Evolutionary conservation across 1,140 invertebrate genomes (phyloP), one percentile per base, ranked within the genome.

Genomic region (Drosophila oshimai): DNA sequence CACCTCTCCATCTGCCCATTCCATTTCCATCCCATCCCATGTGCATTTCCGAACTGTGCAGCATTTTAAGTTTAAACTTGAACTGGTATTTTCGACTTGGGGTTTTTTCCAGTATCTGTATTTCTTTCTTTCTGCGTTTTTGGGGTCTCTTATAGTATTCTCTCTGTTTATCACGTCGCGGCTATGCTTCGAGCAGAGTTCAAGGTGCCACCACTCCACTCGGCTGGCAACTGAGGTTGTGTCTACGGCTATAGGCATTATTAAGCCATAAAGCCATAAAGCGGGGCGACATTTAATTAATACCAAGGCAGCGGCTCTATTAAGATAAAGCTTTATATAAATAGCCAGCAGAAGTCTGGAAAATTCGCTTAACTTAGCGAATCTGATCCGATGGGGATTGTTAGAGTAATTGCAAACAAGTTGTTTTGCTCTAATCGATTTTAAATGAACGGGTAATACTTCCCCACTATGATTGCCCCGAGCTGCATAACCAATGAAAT

Each of bases 11-110:
- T 29, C 60, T 47, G 26, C 15, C 6, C n/a, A n/a, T n/a, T 20
- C 55, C n/a, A n/a, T n/a, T n/a, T n/a, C n/a, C n/a, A n/a, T n/a
- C n/a, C n/a, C n/a, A n/a, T 42, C 42, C 37, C 61, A 36, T 53
- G 41, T 84, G 81, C 80, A 87, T 87, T 87, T 87, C 72, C 61
- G 81, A 80, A 50, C 62, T 57, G 45, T 58, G 36, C 64, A 71
- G 45, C 33, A 72, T 71, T 71, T 65, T 26, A 67, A 72, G 60
- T 69, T 71, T 79, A 73, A 86, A 84, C 80, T 86, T 84, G 80
- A 86, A 86, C 81, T 86, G 81, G 68, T 74, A 81, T 81, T 77
- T 84, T 76, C 13, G 45, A 47, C 50, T 58, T 49, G 65, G 65
- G 53, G 29, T 67, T 78, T 79, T 84, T 69, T 50, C 28, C 36